phyloP scores from a whole-genome alignment of 1,140 invertebrate species.

The Eriocheir sinensis region DNA sequence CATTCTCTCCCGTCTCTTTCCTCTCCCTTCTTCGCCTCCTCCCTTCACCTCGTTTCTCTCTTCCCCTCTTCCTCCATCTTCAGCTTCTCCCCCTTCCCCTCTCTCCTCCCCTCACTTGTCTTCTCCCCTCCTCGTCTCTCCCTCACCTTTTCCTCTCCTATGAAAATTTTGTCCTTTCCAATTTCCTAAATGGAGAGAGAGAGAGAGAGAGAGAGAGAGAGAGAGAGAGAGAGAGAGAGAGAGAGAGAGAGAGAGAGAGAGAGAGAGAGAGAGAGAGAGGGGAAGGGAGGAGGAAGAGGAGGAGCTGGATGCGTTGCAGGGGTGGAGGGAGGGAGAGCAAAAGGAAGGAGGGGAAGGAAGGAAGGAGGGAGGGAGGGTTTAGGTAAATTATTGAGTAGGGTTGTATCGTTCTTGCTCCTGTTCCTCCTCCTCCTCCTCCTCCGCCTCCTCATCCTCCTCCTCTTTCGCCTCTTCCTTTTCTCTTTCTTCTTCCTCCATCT shows the following conservation, averaged over 20 bases:
- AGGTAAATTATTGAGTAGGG: constrained; percentile 17
- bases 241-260: neutral
- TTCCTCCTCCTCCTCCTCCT: constrained; percentile 29
- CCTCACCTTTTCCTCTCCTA: constrained; percentile 7
- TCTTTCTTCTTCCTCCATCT: neutral
- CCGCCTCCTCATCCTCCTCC: neutral
- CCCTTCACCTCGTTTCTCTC: neutral
- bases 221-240: neutral
- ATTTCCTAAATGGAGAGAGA: constrained; percentile 8
- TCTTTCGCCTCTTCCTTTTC: neutral
- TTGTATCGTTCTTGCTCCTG: neutral
- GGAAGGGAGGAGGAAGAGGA: neutral
- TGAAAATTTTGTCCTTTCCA: constrained; percentile 23
- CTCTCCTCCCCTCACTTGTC: neutral
- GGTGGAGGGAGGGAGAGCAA: neutral
- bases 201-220: neutral
- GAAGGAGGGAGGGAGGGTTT: neutral
- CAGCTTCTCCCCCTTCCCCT: neutral
- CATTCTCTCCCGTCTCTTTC: neutral
- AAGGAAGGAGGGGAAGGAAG: neutral
- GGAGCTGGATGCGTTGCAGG: neutral
- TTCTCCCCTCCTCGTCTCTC: neutral
- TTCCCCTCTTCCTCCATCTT: neutral
- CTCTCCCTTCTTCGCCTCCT: neutral
- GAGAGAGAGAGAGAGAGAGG: neutral